Base-by-base conservation (phyloP, 2,888 invertebrate species). In the Adineta ricciae region DNA sequence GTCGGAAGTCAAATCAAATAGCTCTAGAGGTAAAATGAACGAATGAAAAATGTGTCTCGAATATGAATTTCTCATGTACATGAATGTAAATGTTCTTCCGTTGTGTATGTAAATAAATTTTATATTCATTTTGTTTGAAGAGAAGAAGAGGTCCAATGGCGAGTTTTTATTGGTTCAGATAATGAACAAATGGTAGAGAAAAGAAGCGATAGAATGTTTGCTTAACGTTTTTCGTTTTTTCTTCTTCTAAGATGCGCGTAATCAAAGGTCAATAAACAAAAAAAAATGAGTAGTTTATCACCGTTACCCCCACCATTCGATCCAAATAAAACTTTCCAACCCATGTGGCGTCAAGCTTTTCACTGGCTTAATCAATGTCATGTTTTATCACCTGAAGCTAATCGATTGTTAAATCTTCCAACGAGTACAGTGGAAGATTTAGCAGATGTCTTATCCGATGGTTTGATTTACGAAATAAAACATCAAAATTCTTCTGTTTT, bases 201-300 rank as follows among this genome's bases (percentile, higher is more conserved):
- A 64, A 64, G 32, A 64, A 64, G 32, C 64, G 64, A 64, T 64
- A 27, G 32, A 64, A 64, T 64, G 64, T 64, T 64, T 64, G 64
- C 64, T 64, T 64, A 64, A 64, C 64, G 64, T 32, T 64, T 64
- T 64, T 64, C 27, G 27, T 64, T 64, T 64, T 56, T 56, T 64
- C 32, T 24, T 64, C 64, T 32, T 36, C 64, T 64, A 32, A 64
- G 64, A 64, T 64, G 64, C 19, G 32, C 27, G 32, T 32, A 64
- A 32, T 64, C 64, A 64, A 64, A 64, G 64, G 64, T 64, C 64
- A 64, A 64, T 64, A 64, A 64, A 64, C 64, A 64, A 64, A 64
- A 64, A n/a, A 64, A 27, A 64, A 64, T 64, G 64, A 32, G 32
- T 36, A 64, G 64, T 36, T 32, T 32, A 64, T 7, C 32, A 64